Evolutionary conservation across 2,888 invertebrate species (phyloP), one percentile per base, ranked within the genome.

Genomic region (Listrodromus nycthemerus): DNA sequence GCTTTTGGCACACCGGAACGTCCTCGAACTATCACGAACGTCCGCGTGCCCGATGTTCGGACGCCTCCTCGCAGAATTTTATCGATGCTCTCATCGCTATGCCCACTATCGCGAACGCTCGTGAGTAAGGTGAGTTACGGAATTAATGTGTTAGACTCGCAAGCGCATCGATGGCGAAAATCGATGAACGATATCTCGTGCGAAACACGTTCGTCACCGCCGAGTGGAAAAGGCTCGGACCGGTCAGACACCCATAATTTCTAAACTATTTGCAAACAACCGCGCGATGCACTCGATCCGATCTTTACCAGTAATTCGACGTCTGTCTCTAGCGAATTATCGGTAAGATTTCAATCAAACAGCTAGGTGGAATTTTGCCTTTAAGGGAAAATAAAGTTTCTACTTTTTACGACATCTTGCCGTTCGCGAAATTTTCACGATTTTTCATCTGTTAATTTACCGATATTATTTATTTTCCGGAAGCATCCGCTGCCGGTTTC

Each of bases 11-110:
- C 67, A 71, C 71, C 8, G 41, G 8, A 69, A 45, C 77, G 82
- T 78, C 61, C 82, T 82, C 69, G 77, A 82, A 73, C 73, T 77
- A 82, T 82, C 82, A 73, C 73, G 77, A 77, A 70, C 63, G 41
- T 73, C 16, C 48, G 50, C 41, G 65, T 48, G 63, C 52, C 8
- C 45, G 33, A 45, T 24, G 37, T 45, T 21, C 65, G 61, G n/a
- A 66, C 21, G 55, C 6, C 24, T 61, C 33, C 58, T 16, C 37
- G 66, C 37, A 52, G 55, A 30, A 65, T 78, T 58, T 82, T 77
- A 65, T 50, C 66, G 45, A 77, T 67, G 45, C 41, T 24, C 52
- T 45, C 58, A 61, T 48, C 58, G 55, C 61, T 45, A 8, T 52
- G 55, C 13, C 13, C 19, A 55, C 55, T 55, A 55, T 55, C 55